Base-by-base conservation (phyloP, 2,888 invertebrate species). In the Lamproptera curius region DNA sequence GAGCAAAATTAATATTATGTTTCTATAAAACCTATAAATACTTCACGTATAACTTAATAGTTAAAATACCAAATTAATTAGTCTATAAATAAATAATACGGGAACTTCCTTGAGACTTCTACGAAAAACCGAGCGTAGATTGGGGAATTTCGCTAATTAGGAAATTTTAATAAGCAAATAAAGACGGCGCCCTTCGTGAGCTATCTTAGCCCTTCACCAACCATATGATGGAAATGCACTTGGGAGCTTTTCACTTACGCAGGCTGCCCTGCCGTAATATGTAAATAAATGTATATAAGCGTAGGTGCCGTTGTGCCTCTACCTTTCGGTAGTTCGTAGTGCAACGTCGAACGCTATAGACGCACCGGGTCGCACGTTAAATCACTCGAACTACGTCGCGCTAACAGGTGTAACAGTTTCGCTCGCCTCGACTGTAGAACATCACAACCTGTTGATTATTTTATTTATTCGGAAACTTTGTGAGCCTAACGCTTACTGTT, bases 381-480 rank as follows among this genome's bases (percentile, higher is more conserved):
- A 16, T 11, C 42, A 35, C 41, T 41, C n/a, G 35, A 35, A 44
- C 48, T 17, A 16, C 42, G 42, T 10, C 42, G 45, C 48, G 45
- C 53, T 50, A 52, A 42, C 57, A 55, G 52, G 55, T 57, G 50
- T 41, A 47, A 15, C 20, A 44, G 36, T 26, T 38, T 39, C 38
- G 42, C 20, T 39, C 42, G 41, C 35, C 31, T 31, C 34, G 17
- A 13, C 20, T 36, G 16, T 26, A 26, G 20, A 41, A n/a, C 6
- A 42, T 46, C 14, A 11, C 54, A 49, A 66, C 61, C 54, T 66
- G 61, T 64, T 65, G 61, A 63, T 62, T 53, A 57, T 59, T 62
- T 64, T 59, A 62, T 57, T 61, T 63, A 59, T 67, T 60, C 54
- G 64, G 47, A 40, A 43, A 52, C 36, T 47, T 33, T 39, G 47